Evolutionary conservation across 2,113 vertebrate species (phyloP), one percentile per base, ranked within the genome.

Genomic region (Narcine bancroftii): DNA sequence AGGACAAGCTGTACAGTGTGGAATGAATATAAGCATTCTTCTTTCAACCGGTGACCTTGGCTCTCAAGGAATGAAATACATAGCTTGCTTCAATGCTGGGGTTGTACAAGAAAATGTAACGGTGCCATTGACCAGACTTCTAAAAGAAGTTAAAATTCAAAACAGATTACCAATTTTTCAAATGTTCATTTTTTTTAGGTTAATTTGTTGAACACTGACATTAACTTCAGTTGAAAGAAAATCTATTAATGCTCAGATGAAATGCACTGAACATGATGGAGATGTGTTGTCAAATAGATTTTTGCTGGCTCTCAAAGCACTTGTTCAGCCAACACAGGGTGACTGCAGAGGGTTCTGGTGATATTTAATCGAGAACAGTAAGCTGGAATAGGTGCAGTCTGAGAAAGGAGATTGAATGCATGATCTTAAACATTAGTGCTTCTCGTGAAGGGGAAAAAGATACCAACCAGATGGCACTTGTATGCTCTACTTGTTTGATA

Each of bases 401-500:
- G 87, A 42, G 39, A 89, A 66, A 89, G 60, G 50, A 69, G n/a
- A 7, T 89, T 89, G 39, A 89, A 45, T 89, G n/a, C 65, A 45
- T 66, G 87, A 89, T 45, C 63, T 69, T 63, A 89, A 89, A 45
- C 66, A 66, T 65, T 66, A 89, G 36, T 66, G 9, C 29, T 89
- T 89, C 24, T 33, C 39, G 42, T 26, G 39, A 45, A 60, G 36
- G 36, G 56, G 24, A 13, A 89, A 66, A 45, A 66, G 9, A 89
- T 69, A 47, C 93, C 71, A 92, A 83, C 94, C 95, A 96, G 95
- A 95, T 96, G 96, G 95, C 76, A 94, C 77, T 92, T 95, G 91
- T 94, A 92, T 95, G 94, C 95, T 96, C 94, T 93, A 92, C 47
- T 96, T 94, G 92, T 93, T 92, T 94, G 94, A 93, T 96, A 93